These are phyloP conservation scores for Mactromeris polynyma DNA, from an alignment of 2,888 invertebrate species.

Conservation along the genomic window DNA sequence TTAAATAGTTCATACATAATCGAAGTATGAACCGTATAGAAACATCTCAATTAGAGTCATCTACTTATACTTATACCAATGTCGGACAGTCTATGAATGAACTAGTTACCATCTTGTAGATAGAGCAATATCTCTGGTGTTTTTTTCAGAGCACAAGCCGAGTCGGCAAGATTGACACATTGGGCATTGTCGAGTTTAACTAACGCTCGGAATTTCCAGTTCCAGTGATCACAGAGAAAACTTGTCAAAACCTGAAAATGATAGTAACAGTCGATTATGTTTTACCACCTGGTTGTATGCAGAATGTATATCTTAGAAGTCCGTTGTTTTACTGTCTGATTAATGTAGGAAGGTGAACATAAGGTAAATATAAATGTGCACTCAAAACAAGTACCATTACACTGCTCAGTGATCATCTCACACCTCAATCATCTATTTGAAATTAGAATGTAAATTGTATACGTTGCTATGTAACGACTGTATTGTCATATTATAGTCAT, in stretches of 20 bases:
- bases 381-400: no score
- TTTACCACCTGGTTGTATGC: no score
- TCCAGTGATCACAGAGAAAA: conserved; percentile 70
- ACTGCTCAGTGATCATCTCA: no score
- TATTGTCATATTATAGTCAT: no score
- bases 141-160: conserved; percentile 51
- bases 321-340: no score
- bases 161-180: conserved; percentile 72
- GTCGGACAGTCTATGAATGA: neutral
- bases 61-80: neutral
- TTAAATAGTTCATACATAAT: neutral
- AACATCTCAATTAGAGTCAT: neutral
- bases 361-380: no score
- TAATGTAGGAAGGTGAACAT: no score
- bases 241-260: conserved; percentile 74
- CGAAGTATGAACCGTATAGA: neutral
- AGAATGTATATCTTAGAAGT: no score
- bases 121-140: conserved; percentile 73
- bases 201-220: conserved; percentile 75
- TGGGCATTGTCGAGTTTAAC: conserved; percentile 78
- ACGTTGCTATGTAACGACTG: no score
- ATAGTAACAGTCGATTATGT: neutral
- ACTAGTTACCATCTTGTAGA: conserved; percentile 74
- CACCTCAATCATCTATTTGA: no score
- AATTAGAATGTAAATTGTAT: no score